Evolutionary conservation across 1,140 invertebrate genomes (phyloP).

Genomic region (Cydia pomonella): DNA sequence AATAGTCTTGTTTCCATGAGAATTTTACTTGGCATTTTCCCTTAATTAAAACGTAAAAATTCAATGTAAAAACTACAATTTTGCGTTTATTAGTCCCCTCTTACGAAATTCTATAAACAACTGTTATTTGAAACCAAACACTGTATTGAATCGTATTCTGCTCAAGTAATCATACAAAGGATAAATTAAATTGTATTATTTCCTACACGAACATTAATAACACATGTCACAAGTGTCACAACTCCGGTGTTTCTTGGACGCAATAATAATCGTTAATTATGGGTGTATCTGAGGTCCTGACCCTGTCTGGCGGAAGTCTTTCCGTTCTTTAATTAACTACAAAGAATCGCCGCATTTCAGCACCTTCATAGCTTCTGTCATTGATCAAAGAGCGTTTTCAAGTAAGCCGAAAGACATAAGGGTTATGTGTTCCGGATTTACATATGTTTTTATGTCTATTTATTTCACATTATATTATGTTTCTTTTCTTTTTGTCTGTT

Average conservation of each 20-base stretch:
- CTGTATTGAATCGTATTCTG: neutral
- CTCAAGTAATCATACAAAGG: neutral
- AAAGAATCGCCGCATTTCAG: neutral
- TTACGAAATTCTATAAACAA: too few species aligned
- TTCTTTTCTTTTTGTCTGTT: too few species aligned
- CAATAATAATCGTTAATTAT: slow-evolving; percentile 1
- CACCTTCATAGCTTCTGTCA: neutral
- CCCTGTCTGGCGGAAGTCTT: slow-evolving; percentile 1
- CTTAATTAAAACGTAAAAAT: too few species aligned
- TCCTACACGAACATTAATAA: neutral
- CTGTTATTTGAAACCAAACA: neutral
- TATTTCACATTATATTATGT: too few species aligned
- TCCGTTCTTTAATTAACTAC: slow-evolving; percentile 3
- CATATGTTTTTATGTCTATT: too few species aligned
- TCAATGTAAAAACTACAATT: too few species aligned
- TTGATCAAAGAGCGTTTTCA: neutral
- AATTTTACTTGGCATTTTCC: too few species aligned
- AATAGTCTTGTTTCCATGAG: too few species aligned
- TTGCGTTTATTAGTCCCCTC: too few species aligned
- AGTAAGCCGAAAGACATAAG: neutral
- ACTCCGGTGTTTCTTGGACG: neutral
- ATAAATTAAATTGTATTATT: slow-evolving; percentile 1
- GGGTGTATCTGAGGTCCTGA: slow-evolving; percentile 7
- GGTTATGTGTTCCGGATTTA: too few species aligned
- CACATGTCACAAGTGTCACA: slow-evolving; percentile 9